Evolutionary conservation across 2,888 invertebrate species (phyloP), one percentile per base, ranked within the genome.

Genomic region (Metalampra italica): DNA sequence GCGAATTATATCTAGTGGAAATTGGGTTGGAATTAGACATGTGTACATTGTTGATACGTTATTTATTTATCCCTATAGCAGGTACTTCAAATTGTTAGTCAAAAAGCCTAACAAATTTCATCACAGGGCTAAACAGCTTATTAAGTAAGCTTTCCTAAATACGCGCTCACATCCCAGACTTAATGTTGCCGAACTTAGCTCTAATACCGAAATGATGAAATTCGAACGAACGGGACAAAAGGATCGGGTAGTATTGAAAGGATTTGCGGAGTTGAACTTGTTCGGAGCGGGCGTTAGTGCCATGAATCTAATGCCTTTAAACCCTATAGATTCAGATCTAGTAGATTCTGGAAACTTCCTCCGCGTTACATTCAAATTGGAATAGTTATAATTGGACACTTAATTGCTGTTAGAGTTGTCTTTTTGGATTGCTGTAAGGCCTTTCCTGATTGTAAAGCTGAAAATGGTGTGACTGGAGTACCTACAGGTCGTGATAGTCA

Each of bases 311-410:
- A 50, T 45, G 34, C 43, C 42, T 12, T 37, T 49, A 49, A 45
- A 29, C 42, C 49, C 43, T 49, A 49, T 49, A 45, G 45, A n/a
- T 41, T 29, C 12, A 45, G 32, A 43, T 46, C 46, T 42, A 47
- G 29, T 29, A 13, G 36, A 13, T 12, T 40, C 52, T 47, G 40
- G 46, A 41, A 46, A 51, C 48, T 47, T 48, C 51, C 32, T 45
- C 50, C 46, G 52, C 44, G 52, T 58, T 56, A 53, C 54, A 55
- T 54, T 53, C 52, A 55, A 59, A 53, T 54, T 52, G 54, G 53
- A 56, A 53, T 50, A 50, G 49, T 49, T 51, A 53, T 56, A 53
- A 56, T 59, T 59, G 54, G 51, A 49, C 49, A 53, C 46, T 49
- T 49, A 45, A 50, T 50, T 50, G 50, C 43, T 37, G 39, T 36